These are phyloP conservation scores for Sinhomidia bicolor DNA, from an alignment of 2,888 invertebrate species.

Conservation along the genomic window DNA sequence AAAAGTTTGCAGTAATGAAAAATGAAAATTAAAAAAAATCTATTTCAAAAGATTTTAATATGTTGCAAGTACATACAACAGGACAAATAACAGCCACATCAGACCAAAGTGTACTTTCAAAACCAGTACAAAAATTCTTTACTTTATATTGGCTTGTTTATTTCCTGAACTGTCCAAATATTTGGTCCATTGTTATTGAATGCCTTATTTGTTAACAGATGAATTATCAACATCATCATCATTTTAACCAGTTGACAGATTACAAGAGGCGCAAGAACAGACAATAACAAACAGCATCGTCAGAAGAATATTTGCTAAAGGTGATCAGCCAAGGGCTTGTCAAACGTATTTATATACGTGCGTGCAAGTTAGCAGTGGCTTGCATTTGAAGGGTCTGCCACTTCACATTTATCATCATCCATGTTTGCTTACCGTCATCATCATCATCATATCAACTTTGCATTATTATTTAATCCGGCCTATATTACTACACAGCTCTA, in stretches of 20 bases:
- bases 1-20: too few species aligned
- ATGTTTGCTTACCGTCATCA: slow-evolving; percentile 38
- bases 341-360: too few species aligned
- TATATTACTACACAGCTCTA: background rate
- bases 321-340: background rate
- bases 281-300: background rate
- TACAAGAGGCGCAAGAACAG: background rate
- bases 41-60: too few species aligned
- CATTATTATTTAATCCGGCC: background rate
- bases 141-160: background rate
- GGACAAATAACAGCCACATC: too few species aligned
- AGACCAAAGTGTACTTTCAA: too few species aligned
- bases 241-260: background rate
- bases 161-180: slow-evolving; percentile 51
- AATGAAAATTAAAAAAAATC: too few species aligned
- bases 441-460: background rate
- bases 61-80: too few species aligned
- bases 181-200: slow-evolving; percentile 58
- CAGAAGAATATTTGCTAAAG: background rate
- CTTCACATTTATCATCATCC: background rate
- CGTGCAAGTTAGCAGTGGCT: background rate
- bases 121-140: too few species aligned
- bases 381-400: background rate
- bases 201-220: background rate
- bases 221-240: background rate